Conservation (phyloP, 2,797 vertebrate genomes). For the Neosilurus hyrtlii region DNA sequence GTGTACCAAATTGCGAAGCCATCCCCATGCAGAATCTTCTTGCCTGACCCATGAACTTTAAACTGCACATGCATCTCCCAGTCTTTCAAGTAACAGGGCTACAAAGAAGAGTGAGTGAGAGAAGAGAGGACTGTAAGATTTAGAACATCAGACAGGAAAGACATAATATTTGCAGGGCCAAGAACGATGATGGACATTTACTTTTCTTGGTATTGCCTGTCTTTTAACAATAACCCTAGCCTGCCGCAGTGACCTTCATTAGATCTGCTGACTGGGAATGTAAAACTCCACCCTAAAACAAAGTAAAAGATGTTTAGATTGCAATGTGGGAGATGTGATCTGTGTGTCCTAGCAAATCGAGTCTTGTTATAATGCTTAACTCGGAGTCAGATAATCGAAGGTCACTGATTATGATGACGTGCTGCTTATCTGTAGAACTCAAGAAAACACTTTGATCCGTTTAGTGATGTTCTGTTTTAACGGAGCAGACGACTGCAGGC, state of each 20-base stretch:
- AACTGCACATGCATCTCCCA: conserved; percentile 98
- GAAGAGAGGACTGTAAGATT: neutral
- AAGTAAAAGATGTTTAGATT: neutral
- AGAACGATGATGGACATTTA: neutral
- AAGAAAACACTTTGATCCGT: too few relatives aligned
- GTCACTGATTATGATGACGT: too few relatives aligned
- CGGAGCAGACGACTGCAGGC: too few relatives aligned
- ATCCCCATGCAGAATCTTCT: conserved; percentile 95
- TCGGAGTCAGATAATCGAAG: too few relatives aligned
- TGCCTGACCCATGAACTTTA: conserved; percentile 88
- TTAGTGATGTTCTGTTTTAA: too few relatives aligned
- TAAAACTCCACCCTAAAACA: neutral
- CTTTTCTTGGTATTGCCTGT: neutral
- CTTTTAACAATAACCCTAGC: neutral
- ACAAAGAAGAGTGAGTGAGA: conserved; percentile 20
- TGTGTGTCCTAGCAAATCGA: neutral
- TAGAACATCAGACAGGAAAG: neutral
- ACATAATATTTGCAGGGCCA: neutral
- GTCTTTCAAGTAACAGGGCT: conserved; percentile 96
- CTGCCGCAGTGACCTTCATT: neutral
- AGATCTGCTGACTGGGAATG: neutral
- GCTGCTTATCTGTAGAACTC: too few relatives aligned
- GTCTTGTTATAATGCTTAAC: too few relatives aligned
- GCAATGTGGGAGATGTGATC: neutral
- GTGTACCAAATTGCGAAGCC: conserved; percentile 96